These are phyloP conservation scores for Actinia equina DNA, from an alignment of 64 coral and sea anemone genomes.

Conservation along the genomic window DNA sequence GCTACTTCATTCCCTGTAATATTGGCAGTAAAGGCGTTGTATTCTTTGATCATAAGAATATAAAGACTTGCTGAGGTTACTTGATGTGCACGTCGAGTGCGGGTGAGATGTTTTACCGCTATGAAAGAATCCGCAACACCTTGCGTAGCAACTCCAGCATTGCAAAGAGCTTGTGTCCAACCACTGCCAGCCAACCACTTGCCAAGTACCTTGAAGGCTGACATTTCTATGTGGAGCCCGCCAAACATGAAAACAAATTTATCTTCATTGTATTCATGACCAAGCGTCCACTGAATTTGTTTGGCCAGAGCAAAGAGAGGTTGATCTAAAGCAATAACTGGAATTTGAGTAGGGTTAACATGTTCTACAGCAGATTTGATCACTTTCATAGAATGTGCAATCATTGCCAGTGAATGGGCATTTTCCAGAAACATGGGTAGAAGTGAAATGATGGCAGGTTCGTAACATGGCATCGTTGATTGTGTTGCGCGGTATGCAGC, in stretches of 20 bases:
- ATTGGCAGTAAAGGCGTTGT: not conserved
- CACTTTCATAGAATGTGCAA: conserved; percentile 30
- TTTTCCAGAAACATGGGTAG: conserved; percentile 48
- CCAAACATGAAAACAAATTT: too few species aligned
- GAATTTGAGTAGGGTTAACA: conserved; percentile 10
- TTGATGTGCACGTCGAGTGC: too few species aligned
- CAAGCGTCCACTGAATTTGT: not conserved
- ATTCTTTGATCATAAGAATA: not conserved
- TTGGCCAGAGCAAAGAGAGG: not conserved
- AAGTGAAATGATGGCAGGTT: conserved; percentile 18
- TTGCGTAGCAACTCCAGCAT: too few species aligned
- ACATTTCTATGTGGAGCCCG: too few species aligned
- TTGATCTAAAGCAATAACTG: not conserved
- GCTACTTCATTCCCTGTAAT: not conserved
- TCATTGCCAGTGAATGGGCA: conserved; percentile 24
- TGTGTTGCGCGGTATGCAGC: conserved; percentile 42
- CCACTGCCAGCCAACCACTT: too few species aligned
- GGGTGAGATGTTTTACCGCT: too few species aligned
- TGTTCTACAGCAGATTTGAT: not conserved
- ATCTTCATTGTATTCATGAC: too few species aligned
- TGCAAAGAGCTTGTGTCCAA: too few species aligned
- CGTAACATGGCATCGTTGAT: not conserved
- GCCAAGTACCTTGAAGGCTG: too few species aligned
- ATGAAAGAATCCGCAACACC: too few species aligned
- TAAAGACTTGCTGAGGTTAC: not conserved